Evolutionary conservation across 2,888 invertebrate species (phyloP).

Genomic region (Sesia bembeciformis): DNA sequence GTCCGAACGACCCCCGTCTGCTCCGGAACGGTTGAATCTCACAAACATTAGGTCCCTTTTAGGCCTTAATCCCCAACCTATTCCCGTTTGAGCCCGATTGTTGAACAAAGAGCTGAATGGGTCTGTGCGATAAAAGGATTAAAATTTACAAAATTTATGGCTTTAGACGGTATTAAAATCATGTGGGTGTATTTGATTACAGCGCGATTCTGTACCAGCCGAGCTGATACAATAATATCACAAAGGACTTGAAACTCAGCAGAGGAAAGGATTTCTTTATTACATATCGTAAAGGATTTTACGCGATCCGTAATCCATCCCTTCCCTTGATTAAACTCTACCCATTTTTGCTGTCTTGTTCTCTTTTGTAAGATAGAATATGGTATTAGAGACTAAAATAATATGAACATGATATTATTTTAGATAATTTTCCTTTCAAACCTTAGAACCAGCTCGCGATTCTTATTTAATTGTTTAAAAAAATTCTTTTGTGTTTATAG

Average conservation of each 20-base stretch:
- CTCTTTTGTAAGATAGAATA: not conserved
- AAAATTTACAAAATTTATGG: conserved; percentile 59
- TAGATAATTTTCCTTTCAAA: no score
- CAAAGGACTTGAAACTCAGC: not conserved
- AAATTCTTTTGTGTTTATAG: no score
- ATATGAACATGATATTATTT: no score
- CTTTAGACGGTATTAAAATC: conserved; percentile 24
- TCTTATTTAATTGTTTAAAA: no score
- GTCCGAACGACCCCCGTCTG: conserved; percentile 9
- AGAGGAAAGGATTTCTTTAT: not conserved
- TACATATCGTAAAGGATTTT: not conserved
- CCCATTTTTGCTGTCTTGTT: not conserved
- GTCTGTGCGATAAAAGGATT: conserved; percentile 56
- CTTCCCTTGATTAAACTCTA: not conserved
- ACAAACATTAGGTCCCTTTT: conserved; percentile 30
- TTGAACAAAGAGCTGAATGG: conserved; percentile 41
- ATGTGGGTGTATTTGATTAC: conserved; percentile 14
- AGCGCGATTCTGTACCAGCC: not conserved
- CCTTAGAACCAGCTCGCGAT: no score
- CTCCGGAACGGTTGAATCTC: conserved; percentile 16
- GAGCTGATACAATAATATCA: not conserved
- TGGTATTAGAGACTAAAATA: not conserved
- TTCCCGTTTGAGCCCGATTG: conserved; percentile 24
- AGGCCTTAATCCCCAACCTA: conserved; percentile 33
- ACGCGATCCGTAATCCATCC: not conserved